A percentile compares a stretch with the other conserved stretches of the same genome.
phyloP scores from a whole-genome alignment of 1,140 invertebrate species.

The Maniola jurtina region DNA sequence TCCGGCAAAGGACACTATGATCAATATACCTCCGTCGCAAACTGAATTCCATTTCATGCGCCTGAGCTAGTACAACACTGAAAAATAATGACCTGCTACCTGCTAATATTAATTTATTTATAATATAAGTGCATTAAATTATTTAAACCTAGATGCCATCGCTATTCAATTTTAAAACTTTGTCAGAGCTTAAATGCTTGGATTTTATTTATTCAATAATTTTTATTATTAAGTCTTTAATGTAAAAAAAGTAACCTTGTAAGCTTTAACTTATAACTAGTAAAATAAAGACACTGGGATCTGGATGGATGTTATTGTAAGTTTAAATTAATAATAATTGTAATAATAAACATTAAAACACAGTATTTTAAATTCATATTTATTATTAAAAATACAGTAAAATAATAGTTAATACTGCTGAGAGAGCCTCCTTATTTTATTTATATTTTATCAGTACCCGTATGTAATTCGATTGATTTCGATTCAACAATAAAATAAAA shows the following conservation, averaged over 20 bases:
- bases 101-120: no score
- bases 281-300: no score
- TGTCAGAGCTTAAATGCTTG: no score
- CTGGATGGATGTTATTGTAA: not conserved
- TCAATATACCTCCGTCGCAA: constrained; percentile 42
- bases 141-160: no score
- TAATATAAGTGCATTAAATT: no score
- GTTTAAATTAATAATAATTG: not conserved
- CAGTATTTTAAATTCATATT: not conserved
- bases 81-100: not conserved
- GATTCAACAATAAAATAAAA: not conserved
- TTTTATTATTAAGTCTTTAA: not conserved
- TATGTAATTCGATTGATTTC: not conserved
- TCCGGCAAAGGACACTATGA: constrained; percentile 49
- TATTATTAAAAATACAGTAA: constrained; percentile 15
- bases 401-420: constrained; percentile 22
- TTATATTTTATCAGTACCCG: constrained; percentile 16
- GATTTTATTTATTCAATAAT: not conserved
- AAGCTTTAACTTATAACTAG: no score
- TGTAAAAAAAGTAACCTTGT: no score
- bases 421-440: constrained; percentile 20
- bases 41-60: constrained; percentile 24
- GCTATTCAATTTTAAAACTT: no score
- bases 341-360: constrained; percentile 4
- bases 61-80: not conserved